Base-by-base conservation (phyloP, 2,797 vertebrate species). In the Helostoma temminkii region DNA sequence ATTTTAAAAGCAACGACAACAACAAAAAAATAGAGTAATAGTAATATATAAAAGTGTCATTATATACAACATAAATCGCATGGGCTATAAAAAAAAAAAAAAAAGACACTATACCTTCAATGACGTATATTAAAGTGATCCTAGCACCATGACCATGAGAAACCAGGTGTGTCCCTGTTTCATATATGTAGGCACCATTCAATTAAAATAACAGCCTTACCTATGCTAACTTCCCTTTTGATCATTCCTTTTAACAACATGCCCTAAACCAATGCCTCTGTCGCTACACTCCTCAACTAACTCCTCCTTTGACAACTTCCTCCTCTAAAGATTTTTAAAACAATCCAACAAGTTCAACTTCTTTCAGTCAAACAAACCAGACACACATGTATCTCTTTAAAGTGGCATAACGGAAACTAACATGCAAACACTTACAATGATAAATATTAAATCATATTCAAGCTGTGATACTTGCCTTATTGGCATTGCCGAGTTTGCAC, bases 391-490 rank as follows among this genome's bases (percentile, higher is more conserved):
- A 55, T 45, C 61, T 47, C 42, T 71, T 75, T 72, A 69, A 80
- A 76, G 48, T 64, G 58, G 80, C 68, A 78, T 81, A 89, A 89
- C 66, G 52, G 86, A 91, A 91, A 83, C 64, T 66, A 80, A 84
- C 88, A 86, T 85, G 86, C 86, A 89, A 81, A 82, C 64, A 86
- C 81, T 82, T 71, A 78, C 81, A 83, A 14, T 26, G 85, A 91
- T 93, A 89, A 93, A 93, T 91, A 93, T 74, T 8, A 72, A 87
- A 56, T 66, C 60, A 64, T 71, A 61, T 80, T 84, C 39, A 89
- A 86, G 86, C 78, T 70, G 72, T 41, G 65, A 89, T 45, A 52
- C 42, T 60, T 48, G 83, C 78, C 83, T 73, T 34, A 50, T 46
- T 84, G 85, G 81, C 83, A 62, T 55, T 39, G 64, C 18, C 49